These are phyloP conservation scores for Aldabrachelys gigantea DNA, from an alignment of 2,113 vertebrate genomes.

Conservation along the genomic window DNA sequence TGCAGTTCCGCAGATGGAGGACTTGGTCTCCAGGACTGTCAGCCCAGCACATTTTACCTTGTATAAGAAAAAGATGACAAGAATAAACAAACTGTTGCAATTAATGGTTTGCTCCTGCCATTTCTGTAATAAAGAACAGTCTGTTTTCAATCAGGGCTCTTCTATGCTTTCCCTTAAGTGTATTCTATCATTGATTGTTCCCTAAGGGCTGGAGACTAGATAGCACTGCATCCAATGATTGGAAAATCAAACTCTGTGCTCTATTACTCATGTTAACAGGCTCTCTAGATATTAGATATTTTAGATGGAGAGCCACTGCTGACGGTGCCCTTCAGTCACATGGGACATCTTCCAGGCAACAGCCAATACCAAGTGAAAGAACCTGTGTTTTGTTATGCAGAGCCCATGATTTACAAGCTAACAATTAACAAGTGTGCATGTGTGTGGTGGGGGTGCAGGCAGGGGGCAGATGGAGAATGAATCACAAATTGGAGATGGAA, in stretches of 20 bases:
- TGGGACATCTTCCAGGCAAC: background rate
- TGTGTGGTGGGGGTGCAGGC: background rate
- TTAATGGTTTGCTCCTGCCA: slow-evolving; percentile 59
- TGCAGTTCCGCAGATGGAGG: background rate
- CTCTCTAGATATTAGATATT: background rate
- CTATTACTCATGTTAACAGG: slow-evolving; percentile 52
- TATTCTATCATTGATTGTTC: background rate
- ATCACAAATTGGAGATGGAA: background rate
- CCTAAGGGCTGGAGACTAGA: slow-evolving; percentile 29
- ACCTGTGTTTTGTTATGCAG: background rate
- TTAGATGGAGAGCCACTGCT: background rate
- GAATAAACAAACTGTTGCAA: slow-evolving; percentile 28
- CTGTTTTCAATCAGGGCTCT: slow-evolving; percentile 76
- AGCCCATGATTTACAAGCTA: background rate
- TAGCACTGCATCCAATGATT: slow-evolving; percentile 35
- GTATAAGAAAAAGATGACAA: background rate
- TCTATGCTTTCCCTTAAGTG: slow-evolving; percentile 25
- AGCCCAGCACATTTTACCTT: background rate
- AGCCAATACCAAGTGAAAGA: background rate
- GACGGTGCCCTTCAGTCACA: background rate
- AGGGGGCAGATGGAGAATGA: background rate
- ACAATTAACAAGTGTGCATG: background rate
- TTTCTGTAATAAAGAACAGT: slow-evolving; percentile 31
- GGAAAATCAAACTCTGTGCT: slow-evolving; percentile 4
- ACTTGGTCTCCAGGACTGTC: background rate